These are phyloP conservation scores for Drosophila kambysellisi DNA, from an alignment of 2,888 invertebrate species.

Conservation along the genomic window DNA sequence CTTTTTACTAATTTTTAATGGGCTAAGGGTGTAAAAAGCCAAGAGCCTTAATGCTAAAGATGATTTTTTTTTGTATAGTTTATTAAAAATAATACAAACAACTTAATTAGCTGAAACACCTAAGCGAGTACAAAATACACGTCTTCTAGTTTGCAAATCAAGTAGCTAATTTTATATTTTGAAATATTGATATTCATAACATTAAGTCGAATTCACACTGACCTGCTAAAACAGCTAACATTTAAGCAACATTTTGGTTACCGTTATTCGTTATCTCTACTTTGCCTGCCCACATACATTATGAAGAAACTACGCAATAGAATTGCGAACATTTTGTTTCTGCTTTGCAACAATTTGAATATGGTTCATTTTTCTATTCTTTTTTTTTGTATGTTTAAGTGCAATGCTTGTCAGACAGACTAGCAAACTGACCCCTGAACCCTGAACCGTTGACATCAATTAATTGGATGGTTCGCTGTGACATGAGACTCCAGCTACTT, in stretches of 20 bases:
- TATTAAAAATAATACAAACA: neutral
- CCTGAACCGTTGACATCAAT: conserved; percentile 40
- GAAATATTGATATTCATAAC: neutral
- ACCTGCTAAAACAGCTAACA: neutral
- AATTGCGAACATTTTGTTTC: neutral
- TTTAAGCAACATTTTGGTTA: neutral
- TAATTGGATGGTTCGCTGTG: conserved; percentile 38
- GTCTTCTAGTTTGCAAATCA: neutral
- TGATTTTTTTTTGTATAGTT: no score
- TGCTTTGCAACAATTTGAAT: neutral
- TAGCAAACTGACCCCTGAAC: conserved; percentile 20
- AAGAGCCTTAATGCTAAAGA: neutral
- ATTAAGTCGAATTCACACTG: neutral
- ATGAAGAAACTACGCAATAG: neutral
- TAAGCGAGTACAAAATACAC: neutral
- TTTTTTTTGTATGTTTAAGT: neutral
- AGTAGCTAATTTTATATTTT: neutral
- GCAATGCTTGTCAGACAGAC: conserved; percentile 1
- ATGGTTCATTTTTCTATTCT: neutral
- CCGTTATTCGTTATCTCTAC: neutral
- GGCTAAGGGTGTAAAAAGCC: neutral
- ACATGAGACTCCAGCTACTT: conserved; percentile 8
- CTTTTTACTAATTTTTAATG: no score
- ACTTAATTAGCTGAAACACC: neutral
- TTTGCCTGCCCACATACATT: neutral